Evolutionary conservation across 53 echinoderm and acorn worm genomes (phyloP).

Genomic region (Crossaster papposus): DNA sequence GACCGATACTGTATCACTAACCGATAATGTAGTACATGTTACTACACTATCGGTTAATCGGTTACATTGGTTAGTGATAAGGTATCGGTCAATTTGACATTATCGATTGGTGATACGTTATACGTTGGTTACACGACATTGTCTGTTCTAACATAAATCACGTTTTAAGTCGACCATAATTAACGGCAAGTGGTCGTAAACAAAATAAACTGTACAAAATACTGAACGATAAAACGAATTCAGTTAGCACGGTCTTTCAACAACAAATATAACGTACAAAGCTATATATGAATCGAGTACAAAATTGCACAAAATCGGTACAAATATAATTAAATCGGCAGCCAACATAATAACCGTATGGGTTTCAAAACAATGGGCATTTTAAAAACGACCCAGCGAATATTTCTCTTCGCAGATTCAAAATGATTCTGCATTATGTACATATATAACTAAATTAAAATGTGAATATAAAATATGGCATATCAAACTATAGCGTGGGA

Average conservation of each 20-base stretch:
- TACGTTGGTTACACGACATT: no score
- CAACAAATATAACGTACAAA: constrained; percentile 30
- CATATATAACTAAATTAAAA: no score
- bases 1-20: no score
- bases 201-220: constrained; percentile 14
- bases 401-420: no score
- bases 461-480: no score
- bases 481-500: neutral
- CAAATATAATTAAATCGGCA: neutral
- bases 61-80: no score
- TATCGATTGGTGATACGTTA: no score
- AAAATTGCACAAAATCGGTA: constrained; percentile 48
- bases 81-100: no score
- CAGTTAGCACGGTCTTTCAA: constrained; percentile 12
- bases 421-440: no score
- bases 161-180: neutral
- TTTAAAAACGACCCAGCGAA: neutral
- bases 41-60: no score
- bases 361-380: neutral
- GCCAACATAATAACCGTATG: neutral
- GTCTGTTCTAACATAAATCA: no score
- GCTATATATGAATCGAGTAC: constrained; percentile 21
- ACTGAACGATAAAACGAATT: neutral
- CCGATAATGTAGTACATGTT: no score
- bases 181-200: neutral